These are phyloP conservation scores for Trissonchulus latispiculum DNA, from an alignment of 2,888 invertebrate genomes.

Conservation along the genomic window DNA sequence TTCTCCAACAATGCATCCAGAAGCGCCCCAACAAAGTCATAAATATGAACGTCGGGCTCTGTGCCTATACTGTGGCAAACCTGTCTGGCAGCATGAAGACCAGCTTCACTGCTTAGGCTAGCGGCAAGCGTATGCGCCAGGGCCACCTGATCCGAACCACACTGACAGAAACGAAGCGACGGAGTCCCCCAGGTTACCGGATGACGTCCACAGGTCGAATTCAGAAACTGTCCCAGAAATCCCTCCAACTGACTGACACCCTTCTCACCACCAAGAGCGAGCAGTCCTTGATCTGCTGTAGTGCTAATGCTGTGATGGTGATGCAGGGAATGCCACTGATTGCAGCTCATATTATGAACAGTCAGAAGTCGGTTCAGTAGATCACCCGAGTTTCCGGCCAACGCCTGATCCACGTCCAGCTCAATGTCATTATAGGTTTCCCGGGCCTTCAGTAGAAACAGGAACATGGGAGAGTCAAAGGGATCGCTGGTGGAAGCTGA, in stretches of 20 bases:
- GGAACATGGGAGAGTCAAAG: constrained; percentile 18
- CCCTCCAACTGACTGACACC: neutral
- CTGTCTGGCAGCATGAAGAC: neutral
- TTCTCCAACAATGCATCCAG: neutral
- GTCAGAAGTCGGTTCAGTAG: neutral
- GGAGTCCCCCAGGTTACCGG: neutral
- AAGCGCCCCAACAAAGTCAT: too few species aligned
- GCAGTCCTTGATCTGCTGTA: too few species aligned
- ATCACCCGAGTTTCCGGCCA: neutral
- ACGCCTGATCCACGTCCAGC: constrained; percentile 7
- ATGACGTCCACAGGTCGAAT: neutral
- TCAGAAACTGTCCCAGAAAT: neutral
- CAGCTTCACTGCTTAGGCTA: neutral
- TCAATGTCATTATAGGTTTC: constrained; percentile 16
- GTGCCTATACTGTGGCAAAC: too few species aligned
- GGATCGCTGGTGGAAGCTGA: constrained; percentile 13
- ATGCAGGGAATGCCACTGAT: neutral
- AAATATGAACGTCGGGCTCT: too few species aligned
- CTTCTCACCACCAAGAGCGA: too few species aligned
- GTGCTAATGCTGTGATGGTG: too few species aligned
- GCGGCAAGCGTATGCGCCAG: neutral
- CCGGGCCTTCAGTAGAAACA: constrained; percentile 11
- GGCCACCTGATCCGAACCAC: neutral
- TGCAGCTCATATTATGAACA: neutral
- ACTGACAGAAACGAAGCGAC: constrained; percentile 13